A percentile compares a stretch with the other conserved stretches of the same genome.
Conservation (phyloP, 2,888 invertebrate species). For the Rotaria socialis region DNA sequence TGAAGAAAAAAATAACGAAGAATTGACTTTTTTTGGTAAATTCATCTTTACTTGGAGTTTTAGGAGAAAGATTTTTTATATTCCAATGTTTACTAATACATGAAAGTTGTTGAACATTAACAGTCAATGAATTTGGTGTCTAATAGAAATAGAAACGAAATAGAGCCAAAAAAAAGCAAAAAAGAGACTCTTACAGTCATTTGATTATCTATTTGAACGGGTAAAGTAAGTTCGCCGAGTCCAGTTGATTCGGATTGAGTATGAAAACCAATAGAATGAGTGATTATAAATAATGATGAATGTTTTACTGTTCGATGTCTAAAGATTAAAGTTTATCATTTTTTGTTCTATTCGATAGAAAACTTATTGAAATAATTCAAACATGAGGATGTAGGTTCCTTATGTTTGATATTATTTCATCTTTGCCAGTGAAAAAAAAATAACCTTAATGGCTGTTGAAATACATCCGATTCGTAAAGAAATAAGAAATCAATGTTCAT, state of each 20-base stretch:
- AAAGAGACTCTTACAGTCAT: neutral
- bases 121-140: neutral
- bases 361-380: no score
- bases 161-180: neutral
- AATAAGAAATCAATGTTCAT: slow-evolving; percentile 22
- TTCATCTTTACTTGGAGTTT: neutral
- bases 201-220: slow-evolving; percentile 11
- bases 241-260: neutral
- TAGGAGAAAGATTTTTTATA: neutral
- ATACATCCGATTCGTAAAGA: slow-evolving; percentile 1
- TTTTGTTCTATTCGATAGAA: no score
- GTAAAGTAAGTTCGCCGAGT: neutral
- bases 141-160: neutral
- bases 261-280: neutral
- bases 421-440: neutral
- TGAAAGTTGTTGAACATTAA: neutral
- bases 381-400: no score
- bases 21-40: neutral
- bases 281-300: slow-evolving; percentile 8
- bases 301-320: slow-evolving; percentile 32
- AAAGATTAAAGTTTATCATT: neutral
- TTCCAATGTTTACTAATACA: slow-evolving; percentile 16
- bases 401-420: no score
- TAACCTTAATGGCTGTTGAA: slow-evolving; percentile 1
- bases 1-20: neutral